Conservation (phyloP, 1,140 invertebrate genomes). For the Parasteatoda tepidariorum region DNA sequence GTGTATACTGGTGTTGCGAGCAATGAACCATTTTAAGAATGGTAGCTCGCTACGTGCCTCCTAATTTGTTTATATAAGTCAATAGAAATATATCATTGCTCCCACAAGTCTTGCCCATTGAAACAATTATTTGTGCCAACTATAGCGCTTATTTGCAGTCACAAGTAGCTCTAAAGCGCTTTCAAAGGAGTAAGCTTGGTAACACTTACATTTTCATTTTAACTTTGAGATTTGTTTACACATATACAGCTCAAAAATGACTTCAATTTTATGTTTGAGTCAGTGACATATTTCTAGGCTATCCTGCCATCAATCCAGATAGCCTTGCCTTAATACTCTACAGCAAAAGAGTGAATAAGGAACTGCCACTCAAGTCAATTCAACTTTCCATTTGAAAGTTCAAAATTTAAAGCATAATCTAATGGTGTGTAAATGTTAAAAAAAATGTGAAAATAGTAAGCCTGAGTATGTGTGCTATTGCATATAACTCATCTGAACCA, state of each 20-base stretch:
- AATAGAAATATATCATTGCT: constrained; percentile 14
- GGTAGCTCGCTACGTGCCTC: constrained; percentile 46
- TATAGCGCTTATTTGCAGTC: not conserved
- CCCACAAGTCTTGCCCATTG: constrained; percentile 38
- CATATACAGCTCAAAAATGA: constrained; percentile 48
- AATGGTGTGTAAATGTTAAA: constrained; percentile 26
- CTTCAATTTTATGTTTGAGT: constrained; percentile 8
- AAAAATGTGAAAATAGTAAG: constrained; percentile 25
- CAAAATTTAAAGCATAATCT: not conserved
- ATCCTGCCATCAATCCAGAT: constrained; percentile 39
- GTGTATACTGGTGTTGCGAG: constrained; percentile 38
- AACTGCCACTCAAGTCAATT: constrained; percentile 4
- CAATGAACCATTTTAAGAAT: constrained; percentile 3
- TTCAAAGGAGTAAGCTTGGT: constrained; percentile 15
- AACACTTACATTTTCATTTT: not conserved
- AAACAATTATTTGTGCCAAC: constrained; percentile 51
- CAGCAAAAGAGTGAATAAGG: not conserved
- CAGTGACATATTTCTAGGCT: constrained; percentile 20
- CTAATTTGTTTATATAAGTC: constrained; percentile 18
- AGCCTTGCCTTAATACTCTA: constrained; percentile 48
- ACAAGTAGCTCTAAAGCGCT: constrained; percentile 43
- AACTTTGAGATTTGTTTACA: constrained; percentile 14
- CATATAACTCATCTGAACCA: constrained; percentile 6
- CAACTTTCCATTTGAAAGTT: constrained; percentile 3
- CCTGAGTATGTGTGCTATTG: constrained; percentile 19